These are phyloP conservation scores for Amphiprion clarkii DNA, from an alignment of 2,797 vertebrate species.

Conservation along the genomic window DNA sequence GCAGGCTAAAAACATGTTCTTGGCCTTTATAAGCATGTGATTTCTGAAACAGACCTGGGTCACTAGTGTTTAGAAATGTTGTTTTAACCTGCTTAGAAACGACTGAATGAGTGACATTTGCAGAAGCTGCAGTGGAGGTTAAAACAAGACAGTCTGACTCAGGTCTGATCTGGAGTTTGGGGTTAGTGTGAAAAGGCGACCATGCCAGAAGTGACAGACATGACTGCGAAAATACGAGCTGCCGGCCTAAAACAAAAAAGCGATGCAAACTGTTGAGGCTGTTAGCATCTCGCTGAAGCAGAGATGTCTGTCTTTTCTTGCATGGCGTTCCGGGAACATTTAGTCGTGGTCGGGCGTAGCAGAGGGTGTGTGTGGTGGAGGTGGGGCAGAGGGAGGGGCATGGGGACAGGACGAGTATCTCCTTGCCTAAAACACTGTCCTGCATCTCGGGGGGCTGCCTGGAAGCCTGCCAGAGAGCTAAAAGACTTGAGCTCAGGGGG, in stretches of 20 bases:
- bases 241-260: conserved; percentile 13
- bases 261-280: conserved; percentile 16
- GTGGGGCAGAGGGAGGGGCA: conserved; percentile 48
- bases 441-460: conserved; percentile 88
- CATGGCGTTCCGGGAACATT: conserved; percentile 66
- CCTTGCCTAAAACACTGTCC: conserved; percentile 91
- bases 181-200: conserved; percentile 65
- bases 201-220: conserved; percentile 62
- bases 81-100: conserved; percentile 25
- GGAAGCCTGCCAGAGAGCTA: conserved; percentile 89
- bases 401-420: conserved; percentile 77
- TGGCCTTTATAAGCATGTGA: conserved; percentile 23
- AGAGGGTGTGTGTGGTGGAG: conserved; percentile 72
- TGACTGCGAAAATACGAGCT: conserved; percentile 17
- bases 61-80: conserved; percentile 27
- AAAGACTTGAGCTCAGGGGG: conserved; percentile 90
- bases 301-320: conserved; percentile 54
- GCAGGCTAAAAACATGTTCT: conserved; percentile 27
- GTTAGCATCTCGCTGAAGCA: conserved; percentile 24
- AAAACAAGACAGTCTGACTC: conserved; percentile 44
- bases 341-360: conserved; percentile 56
- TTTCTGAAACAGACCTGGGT: conserved; percentile 44
- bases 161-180: conserved; percentile 50
- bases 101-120: conserved; percentile 12
- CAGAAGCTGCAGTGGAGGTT: conserved; percentile 13